phyloP scores from a whole-genome alignment of 1,140 invertebrate genomes.

The Galleria mellonella region DNA sequence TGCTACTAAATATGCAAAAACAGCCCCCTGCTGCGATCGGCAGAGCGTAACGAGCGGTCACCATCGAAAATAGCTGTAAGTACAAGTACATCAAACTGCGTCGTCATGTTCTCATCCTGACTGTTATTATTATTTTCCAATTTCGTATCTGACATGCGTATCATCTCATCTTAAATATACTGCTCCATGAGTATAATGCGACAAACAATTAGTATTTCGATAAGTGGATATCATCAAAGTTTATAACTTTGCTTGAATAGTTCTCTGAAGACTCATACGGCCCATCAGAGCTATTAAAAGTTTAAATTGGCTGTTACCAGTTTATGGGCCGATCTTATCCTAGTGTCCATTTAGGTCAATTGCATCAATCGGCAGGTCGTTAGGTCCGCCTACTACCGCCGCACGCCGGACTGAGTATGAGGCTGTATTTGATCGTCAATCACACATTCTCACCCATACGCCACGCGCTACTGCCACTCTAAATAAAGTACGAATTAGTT shows the following conservation, averaged over 20 bases:
- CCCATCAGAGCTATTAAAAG: conserved; percentile 14
- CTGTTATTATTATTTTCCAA: background rate
- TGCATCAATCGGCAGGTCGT: conserved; percentile 32
- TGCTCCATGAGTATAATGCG: conserved; percentile 1
- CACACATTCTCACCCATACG: too few relatives aligned
- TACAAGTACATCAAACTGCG: conserved; percentile 3
- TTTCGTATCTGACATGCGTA: too few relatives aligned
- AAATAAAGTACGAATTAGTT: too few relatives aligned
- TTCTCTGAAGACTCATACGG: too few relatives aligned
- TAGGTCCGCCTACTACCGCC: conserved; percentile 17
- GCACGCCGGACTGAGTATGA: background rate
- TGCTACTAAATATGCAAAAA: conserved; percentile 17
- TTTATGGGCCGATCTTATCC: conserved; percentile 28
- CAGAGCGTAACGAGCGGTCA: conserved; percentile 10
- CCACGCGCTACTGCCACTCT: too few relatives aligned
- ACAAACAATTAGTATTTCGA: too few relatives aligned
- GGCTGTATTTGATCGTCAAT: background rate
- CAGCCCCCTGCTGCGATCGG: conserved; percentile 10
- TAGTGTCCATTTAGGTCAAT: conserved; percentile 40
- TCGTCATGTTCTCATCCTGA: conserved; percentile 13
- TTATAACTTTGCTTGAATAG: conserved; percentile 6
- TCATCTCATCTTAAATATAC: too few relatives aligned
- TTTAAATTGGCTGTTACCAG: conserved; percentile 20
- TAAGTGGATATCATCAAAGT: conserved; percentile 10
- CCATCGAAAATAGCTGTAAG: conserved; percentile 8